Base-by-base conservation (phyloP, 2,888 invertebrate genomes). In the Tholera decimalis region DNA sequence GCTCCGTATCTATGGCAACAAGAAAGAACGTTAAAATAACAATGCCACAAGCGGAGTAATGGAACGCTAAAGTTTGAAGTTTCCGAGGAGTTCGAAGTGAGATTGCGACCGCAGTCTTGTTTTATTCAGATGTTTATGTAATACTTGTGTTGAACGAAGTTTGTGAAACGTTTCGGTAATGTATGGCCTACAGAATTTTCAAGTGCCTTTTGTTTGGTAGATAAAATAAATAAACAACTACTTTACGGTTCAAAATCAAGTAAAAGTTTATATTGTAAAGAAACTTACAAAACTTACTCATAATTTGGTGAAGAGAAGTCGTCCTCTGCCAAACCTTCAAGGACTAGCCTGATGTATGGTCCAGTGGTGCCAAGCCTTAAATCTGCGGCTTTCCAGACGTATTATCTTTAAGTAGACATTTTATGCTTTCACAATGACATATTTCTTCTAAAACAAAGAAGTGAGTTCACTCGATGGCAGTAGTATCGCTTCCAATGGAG, bases 91-190 rank as follows among this genome's bases (percentile, higher is more conserved):
- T 75, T 50, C 11, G 5, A 13, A 46, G 43, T 49, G 54, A 37
- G 33, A 43, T 43, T 22, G 59, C 35, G 15, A 44, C 30, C 35
- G 41, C 30, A 26, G 20, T 33, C 22, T 57, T 76, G 64, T 58
- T 80, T 80, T 70, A 70, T 80, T 77, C 50, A 77, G 57, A 24
- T 63, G 61, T 60, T 80, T 61, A 56, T 30, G 56, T 79, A 68
- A 79, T 46, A 41, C 57, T 57, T 41, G 46, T 53, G 24, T 30
- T 68, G 50, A 55, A 61, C 61, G 71, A 62, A 62, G 59, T 59
- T 54, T 26, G 13, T 22, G 41, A 68, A 61, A 26, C 20, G 39
- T 69, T 54, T 60, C 5, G 46, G 54, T 62, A 75, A 56, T 39
- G 18, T 61, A 55, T 68, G 54, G 46, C 24, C 30, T 30, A 53